Evolutionary conservation across 2,797 vertebrate species (phyloP), one percentile per base, ranked within the genome.

Genomic region (Chloroceryle amazona): DNA sequence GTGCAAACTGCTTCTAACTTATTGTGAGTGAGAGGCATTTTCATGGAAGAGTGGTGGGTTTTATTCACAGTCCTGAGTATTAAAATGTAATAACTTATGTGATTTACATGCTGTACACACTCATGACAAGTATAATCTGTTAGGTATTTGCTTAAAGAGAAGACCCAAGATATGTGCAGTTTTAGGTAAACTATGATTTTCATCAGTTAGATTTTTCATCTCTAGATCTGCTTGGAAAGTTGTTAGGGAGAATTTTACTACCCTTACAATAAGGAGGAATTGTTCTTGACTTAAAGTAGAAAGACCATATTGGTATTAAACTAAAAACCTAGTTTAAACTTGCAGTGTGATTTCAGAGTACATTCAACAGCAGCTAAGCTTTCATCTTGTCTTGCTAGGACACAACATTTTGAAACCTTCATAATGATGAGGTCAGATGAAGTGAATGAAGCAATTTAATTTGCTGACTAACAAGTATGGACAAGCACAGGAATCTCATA

Each of bases 301-400:
- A 81, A 70, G 42, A 35, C 47, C 10, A 1, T 75, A n/a, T 39
- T 13, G 78, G 1, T 85, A 17, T 74, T 81, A 67, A 14, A 39
- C 58, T 70, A 28, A 81, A 88, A 60, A 49, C 26, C 14, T 47
- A 76, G n/a, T 84, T 91, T 68, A 57, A 89, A 73, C 17, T 37
- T 89, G 51, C 26, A 33, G 0, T 39, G 23, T 0, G 1, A 18
- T 91, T 91, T 79, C 41, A 61, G 61, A 66, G 26, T 60, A 37
- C 33, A 17, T 90, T 15, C 28, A 75, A 49, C 25, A 82, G 39
- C 47, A 85, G 22, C 42, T n/a, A 71, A 74, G 22, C 19, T 35
- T 87, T 86, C 26, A 10, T 78, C 4, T 70, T 66, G 35, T 72
- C 44, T 79, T 85, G 52, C 42, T 81, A 54, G 79, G 39, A 79